A percentile compares a stretch with the other conserved stretches of the same genome.
These are phyloP conservation scores for Fragariocoptes setiger DNA, from an alignment of 1,140 invertebrate species.

Conservation along the genomic window DNA sequence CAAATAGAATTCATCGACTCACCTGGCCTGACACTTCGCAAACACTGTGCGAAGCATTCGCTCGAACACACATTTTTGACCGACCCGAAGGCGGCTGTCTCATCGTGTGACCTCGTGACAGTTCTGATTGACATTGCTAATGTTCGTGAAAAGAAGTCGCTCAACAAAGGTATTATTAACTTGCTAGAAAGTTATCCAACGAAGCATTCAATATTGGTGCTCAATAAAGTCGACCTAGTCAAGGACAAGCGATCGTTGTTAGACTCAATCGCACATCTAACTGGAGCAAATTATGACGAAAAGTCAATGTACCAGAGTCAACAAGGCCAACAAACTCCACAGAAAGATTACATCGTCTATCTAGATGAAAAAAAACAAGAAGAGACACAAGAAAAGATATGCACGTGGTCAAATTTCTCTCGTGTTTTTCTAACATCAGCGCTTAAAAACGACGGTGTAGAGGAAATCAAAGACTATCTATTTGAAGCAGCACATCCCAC, in stretches of 20 bases:
- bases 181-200: constrained; percentile 27
- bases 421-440: constrained; percentile 67
- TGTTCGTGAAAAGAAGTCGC: constrained; percentile 25
- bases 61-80: constrained; percentile 26
- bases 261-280: constrained; percentile 30
- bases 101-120: constrained; percentile 42
- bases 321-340: neutral
- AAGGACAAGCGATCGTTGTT: constrained; percentile 40
- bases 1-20: constrained; percentile 30
- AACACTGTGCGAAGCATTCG: constrained; percentile 11
- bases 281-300: constrained; percentile 22
- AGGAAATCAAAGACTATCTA: constrained; percentile 23
- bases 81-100: constrained; percentile 29
- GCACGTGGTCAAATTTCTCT: constrained; percentile 33
- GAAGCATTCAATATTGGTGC: constrained; percentile 37
- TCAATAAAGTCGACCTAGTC: constrained; percentile 60
- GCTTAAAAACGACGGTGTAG: constrained; percentile 36
- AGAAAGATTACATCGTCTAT: neutral
- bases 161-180: constrained; percentile 33
- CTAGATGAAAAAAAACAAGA: neutral
- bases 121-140: constrained; percentile 53
- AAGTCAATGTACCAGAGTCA: constrained; percentile 10
- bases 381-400: constrained; percentile 3
- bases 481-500: constrained; percentile 1
- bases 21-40: constrained; percentile 7